These are phyloP conservation scores for Xanthorhoe spadicearia DNA, from an alignment of 2,888 invertebrate genomes.

Conservation along the genomic window DNA sequence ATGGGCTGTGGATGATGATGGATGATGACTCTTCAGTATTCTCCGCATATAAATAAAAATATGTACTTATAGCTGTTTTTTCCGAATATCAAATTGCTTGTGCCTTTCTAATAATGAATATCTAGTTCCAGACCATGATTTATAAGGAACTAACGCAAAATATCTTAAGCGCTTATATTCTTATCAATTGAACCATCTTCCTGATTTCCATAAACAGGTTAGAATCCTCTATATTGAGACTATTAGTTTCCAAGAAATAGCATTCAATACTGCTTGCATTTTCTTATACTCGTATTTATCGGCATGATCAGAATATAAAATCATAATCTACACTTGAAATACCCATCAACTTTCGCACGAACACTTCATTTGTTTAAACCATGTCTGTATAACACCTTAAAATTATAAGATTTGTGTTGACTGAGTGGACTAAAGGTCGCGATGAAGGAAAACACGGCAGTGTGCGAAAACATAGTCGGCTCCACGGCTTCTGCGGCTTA, in stretches of 20 bases:
- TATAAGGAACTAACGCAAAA: conserved; percentile 13
- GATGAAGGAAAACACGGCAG: no score
- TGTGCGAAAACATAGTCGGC: no score
- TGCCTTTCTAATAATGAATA: background rate
- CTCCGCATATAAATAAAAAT: no score
- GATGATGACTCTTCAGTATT: no score
- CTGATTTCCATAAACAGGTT: conserved; percentile 30
- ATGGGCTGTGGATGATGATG: no score
- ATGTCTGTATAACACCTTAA: no score
- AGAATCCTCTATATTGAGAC: conserved; percentile 27
- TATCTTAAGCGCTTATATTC: conserved; percentile 1
- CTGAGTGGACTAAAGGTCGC: no score
- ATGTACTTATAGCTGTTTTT: no score
- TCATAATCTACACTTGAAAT: background rate
- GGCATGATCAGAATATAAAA: conserved; percentile 10
- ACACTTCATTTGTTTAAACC: background rate
- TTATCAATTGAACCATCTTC: conserved; percentile 24
- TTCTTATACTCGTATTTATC: conserved; percentile 4
- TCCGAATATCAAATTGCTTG: background rate
- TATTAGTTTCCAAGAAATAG: conserved; percentile 16
- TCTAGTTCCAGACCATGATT: conserved; percentile 9
- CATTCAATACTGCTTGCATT: conserved; percentile 17
- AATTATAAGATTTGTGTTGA: no score
- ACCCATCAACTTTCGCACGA: background rate
- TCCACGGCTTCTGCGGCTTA: no score